phyloP scores from a whole-genome alignment of 2,113 vertebrate genomes.

The pig (Sus scrofa) region DNA sequence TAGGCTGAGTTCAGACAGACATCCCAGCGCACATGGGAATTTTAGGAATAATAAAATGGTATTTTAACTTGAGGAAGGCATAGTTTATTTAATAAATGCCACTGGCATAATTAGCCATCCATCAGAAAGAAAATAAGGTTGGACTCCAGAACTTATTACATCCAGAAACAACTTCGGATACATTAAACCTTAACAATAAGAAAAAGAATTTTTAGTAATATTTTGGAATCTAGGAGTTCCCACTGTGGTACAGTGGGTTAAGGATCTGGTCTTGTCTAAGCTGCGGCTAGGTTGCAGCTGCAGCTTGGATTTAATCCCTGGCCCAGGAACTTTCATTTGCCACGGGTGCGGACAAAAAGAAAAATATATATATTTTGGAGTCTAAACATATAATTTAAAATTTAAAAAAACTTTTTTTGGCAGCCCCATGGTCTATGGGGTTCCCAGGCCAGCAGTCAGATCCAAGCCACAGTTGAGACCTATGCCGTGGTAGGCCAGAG shows the following conservation, averaged over 20 bases:
- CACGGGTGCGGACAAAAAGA: too few species aligned
- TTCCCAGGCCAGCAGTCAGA: too few species aligned
- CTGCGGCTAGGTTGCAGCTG: too few species aligned
- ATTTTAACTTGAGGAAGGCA: too few species aligned
- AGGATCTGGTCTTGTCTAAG: too few species aligned
- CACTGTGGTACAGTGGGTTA: too few species aligned
- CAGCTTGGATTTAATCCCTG: too few species aligned
- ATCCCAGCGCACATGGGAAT: background rate
- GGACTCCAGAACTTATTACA: background rate
- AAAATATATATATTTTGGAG: background rate
- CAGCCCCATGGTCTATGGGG: too few species aligned
- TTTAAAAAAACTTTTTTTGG: constrained; percentile 26
- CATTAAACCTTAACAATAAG: background rate
- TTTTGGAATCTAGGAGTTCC: too few species aligned
- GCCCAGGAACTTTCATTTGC: too few species aligned
- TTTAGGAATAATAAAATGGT: constrained; percentile 1
- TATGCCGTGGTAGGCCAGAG: too few species aligned
- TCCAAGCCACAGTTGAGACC: too few species aligned
- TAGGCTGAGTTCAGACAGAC: background rate
- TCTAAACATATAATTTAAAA: background rate
- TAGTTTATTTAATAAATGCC: background rate
- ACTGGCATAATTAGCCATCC: background rate
- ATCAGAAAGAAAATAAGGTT: background rate
- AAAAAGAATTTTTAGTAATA: background rate
- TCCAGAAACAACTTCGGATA: constrained; percentile 27